phyloP scores from a whole-genome alignment of 2,888 invertebrate species.

The Brachynemurus nebulosus region DNA sequence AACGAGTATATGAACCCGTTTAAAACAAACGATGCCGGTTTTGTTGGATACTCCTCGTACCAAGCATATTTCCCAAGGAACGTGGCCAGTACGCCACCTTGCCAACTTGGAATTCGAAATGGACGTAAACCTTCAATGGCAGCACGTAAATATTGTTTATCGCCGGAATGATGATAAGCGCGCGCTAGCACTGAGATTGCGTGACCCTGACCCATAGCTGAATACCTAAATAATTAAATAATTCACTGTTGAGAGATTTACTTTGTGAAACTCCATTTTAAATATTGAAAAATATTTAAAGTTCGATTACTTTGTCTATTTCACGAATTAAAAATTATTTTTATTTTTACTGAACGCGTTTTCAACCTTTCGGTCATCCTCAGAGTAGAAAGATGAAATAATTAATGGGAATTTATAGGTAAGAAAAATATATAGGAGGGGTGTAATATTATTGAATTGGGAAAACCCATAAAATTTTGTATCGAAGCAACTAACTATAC shows the following conservation, averaged over 20 bases:
- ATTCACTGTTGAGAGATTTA: not conserved
- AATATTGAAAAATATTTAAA: no score
- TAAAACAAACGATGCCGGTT: slow-evolving; percentile 85
- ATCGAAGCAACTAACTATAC: no score
- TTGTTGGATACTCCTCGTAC: slow-evolving; percentile 99
- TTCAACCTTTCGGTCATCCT: no score
- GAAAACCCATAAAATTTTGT: no score
- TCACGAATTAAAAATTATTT: no score
- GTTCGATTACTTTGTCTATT: no score
- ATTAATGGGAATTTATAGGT: no score
- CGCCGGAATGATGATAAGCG: slow-evolving; percentile 74
- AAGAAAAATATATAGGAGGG: no score
- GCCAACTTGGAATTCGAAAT: slow-evolving; percentile 55
- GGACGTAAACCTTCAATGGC: slow-evolving; percentile 69
- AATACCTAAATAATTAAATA: slow-evolving; percentile 46
- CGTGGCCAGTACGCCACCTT: slow-evolving; percentile 71
- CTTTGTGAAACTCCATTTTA: not conserved
- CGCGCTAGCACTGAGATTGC: slow-evolving; percentile 87
- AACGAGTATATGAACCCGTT: slow-evolving; percentile 98
- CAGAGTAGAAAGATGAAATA: no score
- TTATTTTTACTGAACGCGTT: no score
- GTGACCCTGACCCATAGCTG: slow-evolving; percentile 98
- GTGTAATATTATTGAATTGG: no score
- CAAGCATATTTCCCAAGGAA: slow-evolving; percentile 80
- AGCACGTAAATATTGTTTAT: slow-evolving; percentile 61